Percentiles rank a stretch among this genome's conserved stretches.
These are phyloP conservation scores for Platerodrilus igneus DNA, from an alignment of 2,888 invertebrate species.

Conservation along the genomic window DNA sequence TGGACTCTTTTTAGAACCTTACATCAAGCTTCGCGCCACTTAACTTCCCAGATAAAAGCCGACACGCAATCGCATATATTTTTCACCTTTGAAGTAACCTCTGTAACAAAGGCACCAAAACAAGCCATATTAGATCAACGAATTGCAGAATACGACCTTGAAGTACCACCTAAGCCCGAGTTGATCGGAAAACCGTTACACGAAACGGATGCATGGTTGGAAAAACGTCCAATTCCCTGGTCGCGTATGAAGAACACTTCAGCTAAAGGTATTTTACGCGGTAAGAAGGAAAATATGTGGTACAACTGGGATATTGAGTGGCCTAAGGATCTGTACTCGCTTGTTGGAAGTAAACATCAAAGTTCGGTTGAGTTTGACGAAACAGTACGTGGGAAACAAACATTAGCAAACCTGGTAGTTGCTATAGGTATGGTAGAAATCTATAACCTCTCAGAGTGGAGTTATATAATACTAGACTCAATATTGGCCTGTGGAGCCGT, in stretches of 20 bases:
- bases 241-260: conserved; percentile 33
- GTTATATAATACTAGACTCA: conserved; percentile 57
- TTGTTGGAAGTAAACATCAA: conserved; percentile 64
- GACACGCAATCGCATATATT: conserved; percentile 47
- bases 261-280: conserved; percentile 33
- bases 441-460: conserved; percentile 61
- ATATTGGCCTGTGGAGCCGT: conserved; percentile 57
- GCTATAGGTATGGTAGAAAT: conserved; percentile 54
- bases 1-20: conserved; percentile 51
- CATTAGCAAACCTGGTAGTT: conserved; percentile 37
- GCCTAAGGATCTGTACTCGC: conserved; percentile 61
- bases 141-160: conserved; percentile 49
- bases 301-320: conserved; percentile 67
- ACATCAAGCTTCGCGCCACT: conserved; percentile 42
- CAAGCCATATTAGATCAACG: conserved; percentile 47
- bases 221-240: conserved; percentile 44
- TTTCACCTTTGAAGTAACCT: conserved; percentile 56
- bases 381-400: conserved; percentile 59
- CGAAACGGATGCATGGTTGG: conserved; percentile 43
- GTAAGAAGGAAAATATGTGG: conserved; percentile 48
- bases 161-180: conserved; percentile 44
- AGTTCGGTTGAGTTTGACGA: conserved; percentile 54
- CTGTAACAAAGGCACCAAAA: conserved; percentile 53
- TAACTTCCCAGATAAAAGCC: conserved; percentile 38
- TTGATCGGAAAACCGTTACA: conserved; percentile 41